phyloP scores from a whole-genome alignment of 2,797 vertebrate genomes.

The Clarias fuscus region DNA sequence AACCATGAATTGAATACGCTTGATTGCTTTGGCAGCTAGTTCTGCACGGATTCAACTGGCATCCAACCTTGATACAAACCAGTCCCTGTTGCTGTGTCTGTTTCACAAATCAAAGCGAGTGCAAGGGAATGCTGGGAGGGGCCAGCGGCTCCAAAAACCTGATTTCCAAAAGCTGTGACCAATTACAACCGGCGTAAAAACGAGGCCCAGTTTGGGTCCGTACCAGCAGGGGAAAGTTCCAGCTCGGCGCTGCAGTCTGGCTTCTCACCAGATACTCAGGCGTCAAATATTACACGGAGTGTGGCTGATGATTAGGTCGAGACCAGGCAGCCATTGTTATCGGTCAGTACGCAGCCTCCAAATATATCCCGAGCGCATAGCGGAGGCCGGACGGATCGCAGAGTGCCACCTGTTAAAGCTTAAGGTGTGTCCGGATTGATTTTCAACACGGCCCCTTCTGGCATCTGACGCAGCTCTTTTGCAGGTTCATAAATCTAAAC shows the following conservation, averaged over 20 bases:
- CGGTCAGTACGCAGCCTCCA: conserved; percentile 46
- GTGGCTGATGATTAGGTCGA: conserved; percentile 43
- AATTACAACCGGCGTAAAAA: conserved; percentile 5
- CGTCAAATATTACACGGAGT: conserved; percentile 48
- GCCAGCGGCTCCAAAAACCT: conserved; percentile 23
- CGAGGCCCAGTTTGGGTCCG: not conserved
- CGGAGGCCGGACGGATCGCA: conserved; percentile 23
- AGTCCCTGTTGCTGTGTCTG: not conserved
- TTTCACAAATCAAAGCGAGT: conserved; percentile 15
- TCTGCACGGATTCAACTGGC: not conserved
- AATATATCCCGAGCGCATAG: conserved; percentile 39
- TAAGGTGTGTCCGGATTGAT: conserved; percentile 37
- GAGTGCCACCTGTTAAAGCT: conserved; percentile 44
- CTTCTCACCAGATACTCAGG: conserved; percentile 33
- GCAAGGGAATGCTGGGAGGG: conserved; percentile 11
- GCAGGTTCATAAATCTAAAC: conserved; percentile 53
- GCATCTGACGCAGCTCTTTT: conserved; percentile 49
- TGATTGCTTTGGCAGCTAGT: not conserved
- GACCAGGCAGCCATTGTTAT: conserved; percentile 45
- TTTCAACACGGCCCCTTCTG: conserved; percentile 39
- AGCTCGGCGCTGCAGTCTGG: conserved; percentile 36
- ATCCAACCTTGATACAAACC: not conserved
- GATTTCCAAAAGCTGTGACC: conserved; percentile 22
- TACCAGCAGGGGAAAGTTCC: conserved; percentile 45
- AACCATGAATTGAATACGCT: not conserved